Conservation (phyloP, 2,113 vertebrate species). For the Crotalus helleri region DNA sequence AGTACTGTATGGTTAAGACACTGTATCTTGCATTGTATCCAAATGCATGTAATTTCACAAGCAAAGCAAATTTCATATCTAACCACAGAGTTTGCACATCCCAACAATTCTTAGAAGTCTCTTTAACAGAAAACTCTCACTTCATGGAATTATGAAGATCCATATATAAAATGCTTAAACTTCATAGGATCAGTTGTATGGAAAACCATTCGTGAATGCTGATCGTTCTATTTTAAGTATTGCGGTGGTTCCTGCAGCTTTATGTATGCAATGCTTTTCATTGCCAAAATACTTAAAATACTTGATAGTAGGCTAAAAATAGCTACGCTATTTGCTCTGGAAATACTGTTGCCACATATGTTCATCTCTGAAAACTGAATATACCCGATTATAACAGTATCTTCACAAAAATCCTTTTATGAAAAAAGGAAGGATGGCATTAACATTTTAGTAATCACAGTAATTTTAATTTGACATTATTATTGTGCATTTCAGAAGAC, state of each 20-base stretch:
- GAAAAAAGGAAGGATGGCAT: not conserved
- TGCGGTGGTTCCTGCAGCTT: slow-evolving; percentile 8
- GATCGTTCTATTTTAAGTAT: slow-evolving; percentile 31
- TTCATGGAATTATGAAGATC: slow-evolving; percentile 31
- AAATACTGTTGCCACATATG: slow-evolving; percentile 9
- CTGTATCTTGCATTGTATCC: not conserved
- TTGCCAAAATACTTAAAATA: not conserved
- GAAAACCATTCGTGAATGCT: slow-evolving; percentile 25
- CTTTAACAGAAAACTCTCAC: slow-evolving; percentile 13
- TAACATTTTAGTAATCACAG: not conserved
- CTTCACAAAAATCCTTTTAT: not conserved
- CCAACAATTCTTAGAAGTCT: not conserved
- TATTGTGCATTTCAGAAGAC: not conserved
- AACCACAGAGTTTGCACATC: slow-evolving; percentile 32
- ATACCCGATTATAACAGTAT: not conserved
- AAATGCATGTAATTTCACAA: slow-evolving; percentile 17
- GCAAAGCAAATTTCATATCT: slow-evolving; percentile 51
- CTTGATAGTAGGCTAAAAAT: slow-evolving; percentile 22
- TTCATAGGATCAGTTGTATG: slow-evolving; percentile 25
- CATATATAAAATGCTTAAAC: slow-evolving; percentile 19
- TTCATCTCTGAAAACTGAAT: not conserved
- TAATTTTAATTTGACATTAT: not conserved
- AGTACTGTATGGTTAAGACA: not conserved
- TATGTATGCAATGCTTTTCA: slow-evolving; percentile 2
- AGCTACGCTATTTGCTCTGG: not conserved